Percentiles rank a stretch among this genome's conserved stretches.
Conservation (phyloP, 2,888 invertebrate species). For the Bimastos eiseni region DNA sequence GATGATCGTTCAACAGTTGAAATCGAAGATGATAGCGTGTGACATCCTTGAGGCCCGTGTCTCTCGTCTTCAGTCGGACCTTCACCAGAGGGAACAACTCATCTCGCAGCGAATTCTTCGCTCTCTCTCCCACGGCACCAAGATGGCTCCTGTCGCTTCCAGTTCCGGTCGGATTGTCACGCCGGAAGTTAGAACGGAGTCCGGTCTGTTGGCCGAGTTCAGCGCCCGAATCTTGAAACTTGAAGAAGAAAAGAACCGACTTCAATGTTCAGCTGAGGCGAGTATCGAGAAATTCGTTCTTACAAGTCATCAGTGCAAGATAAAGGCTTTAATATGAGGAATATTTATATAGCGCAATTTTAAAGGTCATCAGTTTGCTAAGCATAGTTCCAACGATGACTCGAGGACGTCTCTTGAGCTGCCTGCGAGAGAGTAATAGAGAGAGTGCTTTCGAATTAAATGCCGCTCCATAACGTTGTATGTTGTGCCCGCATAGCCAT, state of each 20-base stretch:
- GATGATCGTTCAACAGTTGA: background rate
- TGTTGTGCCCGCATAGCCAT: too few species aligned
- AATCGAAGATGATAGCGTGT: background rate
- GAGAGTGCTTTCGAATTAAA: too few species aligned
- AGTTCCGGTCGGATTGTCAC: background rate
- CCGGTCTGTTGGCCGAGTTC: background rate
- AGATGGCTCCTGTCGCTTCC: background rate
- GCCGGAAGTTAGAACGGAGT: slow-evolving; percentile 8
- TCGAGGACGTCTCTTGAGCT: too few species aligned
- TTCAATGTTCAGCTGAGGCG: background rate
- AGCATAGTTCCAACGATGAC: background rate
- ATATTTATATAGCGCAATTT: too few species aligned
- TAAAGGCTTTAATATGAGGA: background rate
- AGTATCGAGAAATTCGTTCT: background rate
- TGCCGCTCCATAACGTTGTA: too few species aligned
- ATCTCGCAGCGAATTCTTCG: background rate
- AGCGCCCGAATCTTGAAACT: slow-evolving; percentile 1
- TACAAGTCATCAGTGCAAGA: background rate
- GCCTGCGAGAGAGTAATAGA: too few species aligned
- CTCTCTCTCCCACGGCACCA: background rate
- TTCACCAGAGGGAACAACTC: background rate
- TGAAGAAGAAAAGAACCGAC: background rate
- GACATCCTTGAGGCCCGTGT: background rate
- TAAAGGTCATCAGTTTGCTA: background rate
- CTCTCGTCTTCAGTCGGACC: background rate